Conservation (phyloP, 2,113 vertebrate species). For the Chrysochloris asiatica region DNA sequence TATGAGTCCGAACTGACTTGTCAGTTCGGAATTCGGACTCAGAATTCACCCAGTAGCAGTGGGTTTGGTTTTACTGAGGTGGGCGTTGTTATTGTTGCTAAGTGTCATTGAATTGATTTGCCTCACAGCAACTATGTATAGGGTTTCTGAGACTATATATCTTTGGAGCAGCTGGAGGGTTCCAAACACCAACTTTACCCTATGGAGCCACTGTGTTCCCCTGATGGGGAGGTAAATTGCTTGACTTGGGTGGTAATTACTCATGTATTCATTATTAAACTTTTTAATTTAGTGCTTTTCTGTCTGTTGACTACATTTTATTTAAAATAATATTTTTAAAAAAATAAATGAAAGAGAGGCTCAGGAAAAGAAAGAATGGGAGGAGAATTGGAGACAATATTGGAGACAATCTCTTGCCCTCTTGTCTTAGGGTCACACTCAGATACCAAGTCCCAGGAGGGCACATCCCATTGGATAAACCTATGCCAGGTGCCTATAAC, state of each 20-base stretch:
- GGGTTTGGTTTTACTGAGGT: too few relatives aligned
- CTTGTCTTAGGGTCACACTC: neutral
- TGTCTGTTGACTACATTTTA: neutral
- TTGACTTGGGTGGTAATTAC: neutral
- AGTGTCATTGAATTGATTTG: neutral
- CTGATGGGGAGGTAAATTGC: neutral
- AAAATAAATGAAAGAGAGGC: neutral
- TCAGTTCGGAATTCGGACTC: neutral
- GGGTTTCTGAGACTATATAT: too few relatives aligned
- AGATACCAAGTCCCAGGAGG: neutral
- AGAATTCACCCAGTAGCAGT: neutral
- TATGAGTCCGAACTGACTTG: too few relatives aligned
- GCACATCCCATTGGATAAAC: neutral
- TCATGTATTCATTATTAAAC: neutral
- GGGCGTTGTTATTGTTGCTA: too few relatives aligned
- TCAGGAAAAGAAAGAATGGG: neutral
- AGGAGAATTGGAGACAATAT: neutral
- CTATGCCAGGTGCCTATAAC: neutral
- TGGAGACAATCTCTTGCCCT: neutral
- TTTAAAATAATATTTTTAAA: neutral
- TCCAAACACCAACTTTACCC: too few relatives aligned
- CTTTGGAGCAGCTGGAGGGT: too few relatives aligned
- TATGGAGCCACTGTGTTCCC: neutral
- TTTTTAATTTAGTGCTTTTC: conserved; percentile 23
- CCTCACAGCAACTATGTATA: too few relatives aligned